These are phyloP conservation scores for Drosophila pseudotakahashii DNA, from an alignment of 2,888 invertebrate species.

Conservation along the genomic window DNA sequence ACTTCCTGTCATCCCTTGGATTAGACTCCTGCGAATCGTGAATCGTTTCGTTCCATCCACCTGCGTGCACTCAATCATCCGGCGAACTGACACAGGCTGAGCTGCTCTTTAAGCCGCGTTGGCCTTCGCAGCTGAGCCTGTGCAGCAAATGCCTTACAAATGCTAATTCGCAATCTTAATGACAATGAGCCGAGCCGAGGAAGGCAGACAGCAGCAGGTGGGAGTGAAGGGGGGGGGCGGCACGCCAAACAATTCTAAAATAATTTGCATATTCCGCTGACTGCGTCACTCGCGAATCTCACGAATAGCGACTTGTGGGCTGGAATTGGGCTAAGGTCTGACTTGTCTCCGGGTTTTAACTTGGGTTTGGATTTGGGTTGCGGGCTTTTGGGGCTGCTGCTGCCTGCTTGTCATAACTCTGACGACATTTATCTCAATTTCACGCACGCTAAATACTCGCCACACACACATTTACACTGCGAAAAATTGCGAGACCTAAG, in stretches of 20 bases:
- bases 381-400: conserved; percentile 4
- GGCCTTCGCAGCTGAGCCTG: conserved; percentile 40
- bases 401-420: conserved; percentile 53
- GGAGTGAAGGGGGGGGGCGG: neutral
- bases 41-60: neutral
- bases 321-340: conserved; percentile 15
- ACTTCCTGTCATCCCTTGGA: neutral
- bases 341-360: conserved; percentile 3
- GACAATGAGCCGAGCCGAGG: conserved; percentile 42
- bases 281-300: conserved; percentile 21
- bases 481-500: neutral
- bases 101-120: conserved; percentile 42
- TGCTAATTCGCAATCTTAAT: conserved; percentile 69
- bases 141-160: conserved; percentile 57
- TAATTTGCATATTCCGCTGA: conserved; percentile 60
- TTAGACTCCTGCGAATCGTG: neutral
- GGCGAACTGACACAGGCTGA: conserved; percentile 38
- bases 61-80: conserved; percentile 45
- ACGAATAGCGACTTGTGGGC: conserved; percentile 18
- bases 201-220: conserved; percentile 13
- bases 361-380: conserved; percentile 5
- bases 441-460: conserved; percentile 66
- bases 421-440: conserved; percentile 69
- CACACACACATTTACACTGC: conserved; percentile 19
- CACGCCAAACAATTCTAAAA: conserved; percentile 49